Evolutionary conservation across 1,140 invertebrate genomes (phyloP).

Genomic region (Trachelipus rathkii): DNA sequence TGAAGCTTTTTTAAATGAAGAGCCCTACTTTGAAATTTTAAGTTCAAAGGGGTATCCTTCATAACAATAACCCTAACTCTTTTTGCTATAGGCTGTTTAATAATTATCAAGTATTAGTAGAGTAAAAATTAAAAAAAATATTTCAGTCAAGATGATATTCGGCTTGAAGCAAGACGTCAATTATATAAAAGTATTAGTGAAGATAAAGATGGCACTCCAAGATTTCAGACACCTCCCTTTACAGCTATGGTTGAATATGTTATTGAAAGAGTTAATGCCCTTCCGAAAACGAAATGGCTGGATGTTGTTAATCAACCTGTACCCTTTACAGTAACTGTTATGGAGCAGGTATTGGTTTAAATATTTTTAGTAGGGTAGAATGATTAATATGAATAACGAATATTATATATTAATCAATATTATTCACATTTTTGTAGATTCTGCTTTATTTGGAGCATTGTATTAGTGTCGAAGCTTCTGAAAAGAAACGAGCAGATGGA

Average conservation of each 20-base stretch:
- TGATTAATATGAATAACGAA: too few relatives aligned
- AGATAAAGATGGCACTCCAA: slow-evolving; percentile 51
- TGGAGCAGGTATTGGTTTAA: slow-evolving; percentile 39
- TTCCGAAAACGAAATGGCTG: slow-evolving; percentile 57
- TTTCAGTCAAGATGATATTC: slow-evolving; percentile 69
- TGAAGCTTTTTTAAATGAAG: too few relatives aligned
- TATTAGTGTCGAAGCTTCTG: slow-evolving; percentile 34
- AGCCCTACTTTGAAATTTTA: too few relatives aligned
- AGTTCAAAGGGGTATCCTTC: too few relatives aligned
- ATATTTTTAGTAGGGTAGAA: too few relatives aligned
- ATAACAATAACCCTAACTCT: too few relatives aligned
- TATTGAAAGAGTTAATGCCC: slow-evolving; percentile 60
- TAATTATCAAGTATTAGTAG: too few relatives aligned
- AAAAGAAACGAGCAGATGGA: slow-evolving; percentile 23
- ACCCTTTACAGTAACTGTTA: slow-evolving; percentile 56
- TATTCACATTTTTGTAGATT: slow-evolving; percentile 59
- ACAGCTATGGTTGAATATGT: slow-evolving; percentile 61
- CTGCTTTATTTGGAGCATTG: slow-evolving; percentile 59
- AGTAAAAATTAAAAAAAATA: not conserved
- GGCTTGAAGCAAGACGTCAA: slow-evolving; percentile 65
- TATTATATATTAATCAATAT: not conserved
- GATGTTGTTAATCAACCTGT: slow-evolving; percentile 62
- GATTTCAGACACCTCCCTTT: slow-evolving; percentile 57
- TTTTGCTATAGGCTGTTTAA: too few relatives aligned
- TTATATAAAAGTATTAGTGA: slow-evolving; percentile 58